Evolutionary conservation across 2,797 vertebrate genomes (phyloP).

Genomic region (Fistularia tabacaria): DNA sequence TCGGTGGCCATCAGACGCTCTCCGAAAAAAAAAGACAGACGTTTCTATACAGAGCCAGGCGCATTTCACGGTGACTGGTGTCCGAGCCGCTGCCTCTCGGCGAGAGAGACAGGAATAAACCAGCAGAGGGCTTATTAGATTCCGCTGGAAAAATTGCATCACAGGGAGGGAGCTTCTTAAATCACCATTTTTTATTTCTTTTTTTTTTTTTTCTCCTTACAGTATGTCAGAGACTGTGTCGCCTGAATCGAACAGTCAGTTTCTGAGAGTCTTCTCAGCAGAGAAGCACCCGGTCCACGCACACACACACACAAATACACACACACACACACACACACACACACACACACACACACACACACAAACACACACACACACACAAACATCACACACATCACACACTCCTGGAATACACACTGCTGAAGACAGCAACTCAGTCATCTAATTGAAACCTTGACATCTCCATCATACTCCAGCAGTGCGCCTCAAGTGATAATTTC

Average conservation of each 20-base stretch:
- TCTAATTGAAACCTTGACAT: conserved; percentile 19
- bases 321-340: no score
- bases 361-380: no score
- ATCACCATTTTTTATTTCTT: conserved; percentile 3
- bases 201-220: neutral
- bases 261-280: neutral
- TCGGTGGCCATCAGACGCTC: neutral
- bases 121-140: conserved; percentile 34
- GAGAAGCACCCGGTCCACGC: no score
- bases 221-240: no score
- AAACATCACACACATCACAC: no score
- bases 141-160: conserved; percentile 21
- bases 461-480: conserved; percentile 11
- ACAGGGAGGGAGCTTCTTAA: conserved; percentile 21
- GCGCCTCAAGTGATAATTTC: conserved; percentile 15
- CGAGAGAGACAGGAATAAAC: conserved; percentile 17
- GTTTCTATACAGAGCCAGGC: no score
- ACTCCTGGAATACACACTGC: neutral
- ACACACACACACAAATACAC: no score
- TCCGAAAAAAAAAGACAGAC: conserved; percentile 3
- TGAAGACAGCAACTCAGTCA: neutral
- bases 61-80: no score
- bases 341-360: no score
- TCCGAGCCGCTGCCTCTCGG: no score
- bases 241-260: no score